Evolutionary conservation across 1,140 invertebrate species (phyloP), one percentile per base, ranked within the genome.

Genomic region (Centruroides sculpturatus): DNA sequence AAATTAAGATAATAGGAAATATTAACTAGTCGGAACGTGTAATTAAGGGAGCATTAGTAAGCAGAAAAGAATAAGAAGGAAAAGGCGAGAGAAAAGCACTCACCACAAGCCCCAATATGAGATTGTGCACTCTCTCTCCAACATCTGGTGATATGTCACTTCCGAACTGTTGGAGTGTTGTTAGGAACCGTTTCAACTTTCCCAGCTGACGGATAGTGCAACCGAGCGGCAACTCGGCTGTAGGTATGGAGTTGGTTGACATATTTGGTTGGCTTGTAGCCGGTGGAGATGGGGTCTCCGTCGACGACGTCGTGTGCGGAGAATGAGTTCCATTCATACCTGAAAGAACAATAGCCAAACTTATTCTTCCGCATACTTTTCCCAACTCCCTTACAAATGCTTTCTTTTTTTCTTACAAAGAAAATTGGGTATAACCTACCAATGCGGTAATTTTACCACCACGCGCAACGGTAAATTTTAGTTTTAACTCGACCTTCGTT

Each of bases 91-190:
- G 41, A 41, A 41, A 41, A 8, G 41, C 64, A 80, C 84, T 83
- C 76, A 93, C 90, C 71, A 92, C 84, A 51, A 97, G 78, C 64
- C 83, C 89, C 41, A 92, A 78, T 1, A 95, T 86, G 4, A 95
- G 76, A 10, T 81, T 82, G 8, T 87, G 78, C 8, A 95, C 91
- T 51, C 87, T 79, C 59, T 95, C 92, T 0, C 91, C 89, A 5
- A 86, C 85, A 60, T 95, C 91, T 0, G 83, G 78, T 36, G 86
- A 85, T 59, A 92, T 87, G 66, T 95, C 91, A 52, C 81, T 82
- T 0, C 89, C 90, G 74, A 95, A 93, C 73, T 95, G 91, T 23
- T 92, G 85, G 63, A 96, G 75, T 1, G 92, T 93, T 10, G 88
- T 88, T 0, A 96, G 80, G 70, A 96, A 91, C 62, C 89, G 80